Percentiles rank a stretch among this genome's conserved stretches.
These are phyloP conservation scores for Xylota segnis DNA, from an alignment of 2,888 invertebrate genomes.

Conservation along the genomic window DNA sequence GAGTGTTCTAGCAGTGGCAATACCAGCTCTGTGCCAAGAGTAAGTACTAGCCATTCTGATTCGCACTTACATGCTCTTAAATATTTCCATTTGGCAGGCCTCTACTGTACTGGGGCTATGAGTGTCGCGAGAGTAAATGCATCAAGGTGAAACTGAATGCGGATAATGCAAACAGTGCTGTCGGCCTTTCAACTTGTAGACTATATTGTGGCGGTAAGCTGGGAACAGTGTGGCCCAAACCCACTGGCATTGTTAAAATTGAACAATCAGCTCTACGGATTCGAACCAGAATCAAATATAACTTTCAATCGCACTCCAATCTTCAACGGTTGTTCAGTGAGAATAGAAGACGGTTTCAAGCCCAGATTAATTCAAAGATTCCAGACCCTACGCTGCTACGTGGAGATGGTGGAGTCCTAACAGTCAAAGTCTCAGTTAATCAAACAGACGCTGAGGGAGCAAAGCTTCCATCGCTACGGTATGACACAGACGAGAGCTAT, in stretches of 20 bases:
- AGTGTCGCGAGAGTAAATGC: slow-evolving; percentile 73
- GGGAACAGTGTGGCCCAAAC: slow-evolving; percentile 82
- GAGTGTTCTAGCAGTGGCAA: background rate
- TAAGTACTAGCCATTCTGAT: background rate
- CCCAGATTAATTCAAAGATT: slow-evolving; percentile 78
- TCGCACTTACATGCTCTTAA: no score
- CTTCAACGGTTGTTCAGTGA: slow-evolving; percentile 73
- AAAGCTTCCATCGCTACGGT: slow-evolving; percentile 79
- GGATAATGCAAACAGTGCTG: slow-evolving; percentile 52
- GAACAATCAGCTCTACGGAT: slow-evolving; percentile 81
- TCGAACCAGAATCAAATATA: slow-evolving; percentile 80
- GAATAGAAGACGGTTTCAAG: slow-evolving; percentile 81
- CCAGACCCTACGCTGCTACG: slow-evolving; percentile 70
- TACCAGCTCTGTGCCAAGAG: background rate
- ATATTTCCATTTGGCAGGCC: slow-evolving; percentile 3
- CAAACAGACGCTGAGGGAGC: slow-evolving; percentile 36
- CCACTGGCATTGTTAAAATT: slow-evolving; percentile 83
- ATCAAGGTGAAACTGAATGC: slow-evolving; percentile 69
- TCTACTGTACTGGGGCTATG: slow-evolving; percentile 65
- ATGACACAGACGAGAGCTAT: slow-evolving; percentile 85
- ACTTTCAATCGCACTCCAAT: slow-evolving; percentile 74
- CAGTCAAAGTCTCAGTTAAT: slow-evolving; percentile 80
- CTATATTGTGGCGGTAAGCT: slow-evolving; percentile 83
- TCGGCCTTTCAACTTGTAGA: slow-evolving; percentile 82
- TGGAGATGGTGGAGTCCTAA: slow-evolving; percentile 81